A percentile compares a stretch with the other conserved stretches of the same genome.
phyloP scores from a whole-genome alignment of 1,140 invertebrate genomes.

The Brachionus sp. region DNA sequence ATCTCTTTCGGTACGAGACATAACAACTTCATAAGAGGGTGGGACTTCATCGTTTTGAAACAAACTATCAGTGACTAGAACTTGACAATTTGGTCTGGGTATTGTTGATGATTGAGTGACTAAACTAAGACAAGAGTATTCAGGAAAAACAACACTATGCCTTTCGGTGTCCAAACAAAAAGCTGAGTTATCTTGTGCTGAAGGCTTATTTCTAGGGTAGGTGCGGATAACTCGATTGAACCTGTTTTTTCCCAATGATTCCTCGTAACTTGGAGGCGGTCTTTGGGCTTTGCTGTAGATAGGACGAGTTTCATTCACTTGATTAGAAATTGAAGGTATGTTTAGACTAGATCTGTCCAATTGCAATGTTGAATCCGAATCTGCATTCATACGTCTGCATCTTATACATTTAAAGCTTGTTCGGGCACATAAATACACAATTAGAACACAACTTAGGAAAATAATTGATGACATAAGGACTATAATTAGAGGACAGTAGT shows the following conservation, averaged over 20 bases:
- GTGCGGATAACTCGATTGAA: background rate
- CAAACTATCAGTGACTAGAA: background rate
- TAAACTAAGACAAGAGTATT: slow-evolving; percentile 1
- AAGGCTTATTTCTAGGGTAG: background rate
- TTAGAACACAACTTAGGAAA: background rate
- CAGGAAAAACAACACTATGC: background rate
- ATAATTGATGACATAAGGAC: background rate
- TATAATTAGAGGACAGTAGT: slow-evolving; percentile 11
- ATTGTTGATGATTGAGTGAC: background rate
- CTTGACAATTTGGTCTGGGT: background rate
- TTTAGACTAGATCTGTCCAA: background rate
- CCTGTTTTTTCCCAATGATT: background rate
- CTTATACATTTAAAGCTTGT: background rate
- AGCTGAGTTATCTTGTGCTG: background rate
- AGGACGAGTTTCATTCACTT: background rate
- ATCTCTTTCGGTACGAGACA: background rate
- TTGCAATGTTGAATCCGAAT: background rate
- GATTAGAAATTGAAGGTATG: background rate
- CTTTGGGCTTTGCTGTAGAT: background rate
- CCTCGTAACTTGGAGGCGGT: background rate
- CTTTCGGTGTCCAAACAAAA: background rate
- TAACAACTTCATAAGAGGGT: background rate
- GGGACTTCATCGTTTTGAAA: slow-evolving; percentile 23
- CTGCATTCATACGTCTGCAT: background rate
- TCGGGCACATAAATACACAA: background rate